Evolutionary conservation across 2,797 vertebrate genomes (phyloP), one percentile per base, ranked within the genome.

Genomic region (Coracias cyanogaster): DNA sequence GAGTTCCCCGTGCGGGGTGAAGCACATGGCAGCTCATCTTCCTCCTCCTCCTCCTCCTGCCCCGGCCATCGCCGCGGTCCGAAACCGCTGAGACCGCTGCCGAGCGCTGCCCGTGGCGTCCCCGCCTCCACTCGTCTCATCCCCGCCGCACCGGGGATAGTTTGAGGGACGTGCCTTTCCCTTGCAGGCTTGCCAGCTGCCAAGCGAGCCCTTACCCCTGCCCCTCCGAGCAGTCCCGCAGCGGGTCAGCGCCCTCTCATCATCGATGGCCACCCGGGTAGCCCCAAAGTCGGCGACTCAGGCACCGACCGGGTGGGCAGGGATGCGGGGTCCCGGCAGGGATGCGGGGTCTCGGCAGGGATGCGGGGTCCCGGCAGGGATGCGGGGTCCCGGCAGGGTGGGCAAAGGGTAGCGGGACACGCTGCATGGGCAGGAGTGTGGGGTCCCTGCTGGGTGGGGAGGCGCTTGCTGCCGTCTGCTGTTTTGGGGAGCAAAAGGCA

Each of bases 1-100:
- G 72, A 76, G 41, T 26, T 89, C 48, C 37, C 89, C 45, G 31
- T 39, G 71, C 29, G 69, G 82, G 80, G 33, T 61, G 89, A 43
- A 86, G 86, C 91, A 69, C 90, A 89, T 25, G 89, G 92, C 83
- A 92, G 81, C 81, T 51, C 43, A 2, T 46, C 83, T 46, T 73
- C 80, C 65, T 25, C 49, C 46, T 28, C 46, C 45, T 67, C 26
- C 51, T 28, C 46, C 45, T 67, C 26, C 51, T 35, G 74, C 31
- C 28, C 33, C 54, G 73, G 66, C 57, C n/a, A 11, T 51, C 57
- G 35, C 77, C 77, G 65, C 69, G 24, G 64, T 88, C 76, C 73
- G 3, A 20, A 89, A 92, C 62, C 46, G 2, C 55, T 19, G 67
- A 22, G 64, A 65, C 67, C 33, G 31, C 72, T 60, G 82, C 69